Base-by-base conservation (phyloP, 1,140 invertebrate genomes). In the Leptinotarsa texana region DNA sequence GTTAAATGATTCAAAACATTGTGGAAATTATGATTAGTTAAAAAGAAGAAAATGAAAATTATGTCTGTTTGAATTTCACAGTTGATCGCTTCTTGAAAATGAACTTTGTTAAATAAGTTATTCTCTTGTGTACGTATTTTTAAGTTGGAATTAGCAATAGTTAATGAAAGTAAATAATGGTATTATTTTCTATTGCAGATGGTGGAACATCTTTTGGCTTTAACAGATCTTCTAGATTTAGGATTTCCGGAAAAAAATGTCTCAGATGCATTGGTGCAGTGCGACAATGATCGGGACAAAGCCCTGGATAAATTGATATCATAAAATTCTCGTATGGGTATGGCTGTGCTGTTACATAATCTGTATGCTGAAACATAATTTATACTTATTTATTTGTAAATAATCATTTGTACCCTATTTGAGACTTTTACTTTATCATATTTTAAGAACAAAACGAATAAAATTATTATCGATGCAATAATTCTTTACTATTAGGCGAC, bases 241-340 rank as follows among this genome's bases (percentile, higher is more conserved):
- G 95, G 95, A 22, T 97, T 97, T 84, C 86, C 91, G 1, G 93
- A 95, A 87, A 89, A 90, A 42, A 88, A 90, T 80, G 93, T 93
- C 18, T 91, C 91, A 1, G 88, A 89, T 72, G 95, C 94, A 48
- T 86, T 96, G 24, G 83, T 93, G 13, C 91, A 92, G 81, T 91
- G 91, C 82, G 89, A 95, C 83, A 93, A 94, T 82, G 93, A 96
- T 86, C 89, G 92, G 80, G 95, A 96, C 81, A 95, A 93, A 86
- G 94, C 94, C 47, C 87, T 97, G 79, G 95, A 97, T 86, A 90
- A 91, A 83, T 87, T 96, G 74, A 92, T 95, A 80, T 90, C 91
- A 81, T 95, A 92, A 89, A 82, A 78, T 75, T 70, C 65, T 71
- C 47, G 78, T 74, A 72, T 67, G 74, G 75, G 68, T 69, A 74